Percentiles rank a stretch among this genome's conserved stretches.
phyloP scores from a whole-genome alignment of 2,888 invertebrate species.

The Rhagonycha lutea region DNA sequence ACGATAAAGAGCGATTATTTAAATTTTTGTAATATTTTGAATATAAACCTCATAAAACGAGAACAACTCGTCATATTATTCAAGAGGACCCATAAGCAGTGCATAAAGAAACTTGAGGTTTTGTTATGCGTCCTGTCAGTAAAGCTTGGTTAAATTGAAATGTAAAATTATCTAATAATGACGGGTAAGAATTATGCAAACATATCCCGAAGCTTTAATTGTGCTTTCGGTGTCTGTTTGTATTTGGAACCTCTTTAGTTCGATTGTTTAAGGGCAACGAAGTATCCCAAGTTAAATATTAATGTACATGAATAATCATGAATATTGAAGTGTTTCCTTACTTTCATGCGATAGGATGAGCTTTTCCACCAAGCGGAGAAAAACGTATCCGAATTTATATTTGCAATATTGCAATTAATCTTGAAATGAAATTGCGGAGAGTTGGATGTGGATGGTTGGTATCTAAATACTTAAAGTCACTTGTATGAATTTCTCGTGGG shows the following conservation, averaged over 20 bases:
- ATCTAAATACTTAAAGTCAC: conserved; percentile 5
- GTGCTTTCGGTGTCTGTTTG: conserved; percentile 24
- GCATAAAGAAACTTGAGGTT: neutral
- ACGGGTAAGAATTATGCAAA: conserved; percentile 24
- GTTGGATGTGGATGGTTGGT: neutral
- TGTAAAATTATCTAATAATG: conserved; percentile 11
- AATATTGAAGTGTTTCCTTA: conserved; percentile 11
- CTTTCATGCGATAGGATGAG: neutral
- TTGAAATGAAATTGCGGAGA: neutral
- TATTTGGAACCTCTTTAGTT: conserved; percentile 21
- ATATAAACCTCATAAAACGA: neutral
- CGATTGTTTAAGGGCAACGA: conserved; percentile 10
- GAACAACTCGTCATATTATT: neutral
- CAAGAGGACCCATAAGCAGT: neutral
- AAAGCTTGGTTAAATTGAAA: conserved; percentile 5
- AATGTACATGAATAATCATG: conserved; percentile 16
- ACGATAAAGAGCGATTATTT: neutral
- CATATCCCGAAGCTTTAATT: conserved; percentile 19
- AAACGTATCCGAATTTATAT: neutral
- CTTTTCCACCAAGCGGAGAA: neutral
- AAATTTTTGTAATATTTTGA: neutral
- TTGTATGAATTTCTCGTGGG: conserved; percentile 9
- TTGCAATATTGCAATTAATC: neutral
- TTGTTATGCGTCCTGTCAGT: neutral
- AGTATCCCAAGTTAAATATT: conserved; percentile 15